Evolutionary conservation across 1,140 invertebrate species (phyloP).

Genomic region (Apocrypta bakeri): DNA sequence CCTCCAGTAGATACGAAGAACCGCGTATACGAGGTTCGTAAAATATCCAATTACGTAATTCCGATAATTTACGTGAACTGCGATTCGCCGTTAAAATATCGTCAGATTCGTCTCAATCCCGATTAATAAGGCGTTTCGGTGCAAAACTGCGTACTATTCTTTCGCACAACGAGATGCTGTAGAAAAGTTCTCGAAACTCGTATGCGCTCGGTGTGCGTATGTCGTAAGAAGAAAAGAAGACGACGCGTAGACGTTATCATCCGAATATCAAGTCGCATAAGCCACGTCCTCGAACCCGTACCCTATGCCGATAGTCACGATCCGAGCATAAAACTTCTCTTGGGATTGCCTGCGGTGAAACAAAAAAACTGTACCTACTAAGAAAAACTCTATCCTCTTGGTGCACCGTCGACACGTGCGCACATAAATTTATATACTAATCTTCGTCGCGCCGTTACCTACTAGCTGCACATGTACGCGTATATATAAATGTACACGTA

Average conservation of each 20-base stretch:
- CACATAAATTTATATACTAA: too few relatives aligned
- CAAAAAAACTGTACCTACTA: not conserved
- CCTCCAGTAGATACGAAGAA: not conserved
- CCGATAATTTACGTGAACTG: not conserved
- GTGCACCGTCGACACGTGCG: not conserved
- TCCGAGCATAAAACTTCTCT: not conserved
- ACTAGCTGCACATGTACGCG: too few relatives aligned
- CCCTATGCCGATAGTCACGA: not conserved
- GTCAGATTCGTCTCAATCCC: too few relatives aligned
- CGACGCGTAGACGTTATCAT: not conserved
- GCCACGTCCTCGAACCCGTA: not conserved
- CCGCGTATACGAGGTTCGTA: not conserved
- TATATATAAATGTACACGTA: too few relatives aligned
- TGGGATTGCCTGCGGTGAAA: not conserved
- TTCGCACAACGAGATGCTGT: too few relatives aligned
- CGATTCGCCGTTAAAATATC: too few relatives aligned
- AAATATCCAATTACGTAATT: not conserved
- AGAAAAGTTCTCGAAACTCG: not conserved
- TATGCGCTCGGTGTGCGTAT: not conserved
- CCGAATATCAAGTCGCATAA: not conserved
- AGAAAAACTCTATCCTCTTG: not conserved
- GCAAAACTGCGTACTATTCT: too few relatives aligned
- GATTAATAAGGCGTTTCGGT: too few relatives aligned
- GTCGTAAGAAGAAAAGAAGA: not conserved
- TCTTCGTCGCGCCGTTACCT: too few relatives aligned